These are phyloP conservation scores for Oeneis ivallda DNA, from an alignment of 2,888 invertebrate species.

Conservation along the genomic window DNA sequence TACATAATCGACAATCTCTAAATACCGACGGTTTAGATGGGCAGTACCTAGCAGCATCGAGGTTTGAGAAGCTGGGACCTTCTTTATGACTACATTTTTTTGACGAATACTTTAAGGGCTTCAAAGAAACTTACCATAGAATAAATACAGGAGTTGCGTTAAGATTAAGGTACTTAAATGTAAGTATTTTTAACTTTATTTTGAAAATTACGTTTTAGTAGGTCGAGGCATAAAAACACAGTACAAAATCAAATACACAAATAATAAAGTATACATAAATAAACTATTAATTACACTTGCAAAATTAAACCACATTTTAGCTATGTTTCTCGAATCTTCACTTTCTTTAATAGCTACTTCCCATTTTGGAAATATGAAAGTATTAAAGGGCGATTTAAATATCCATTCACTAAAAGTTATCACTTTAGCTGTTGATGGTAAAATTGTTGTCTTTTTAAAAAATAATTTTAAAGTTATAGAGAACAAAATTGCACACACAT, in stretches of 20 bases:
- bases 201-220: not conserved
- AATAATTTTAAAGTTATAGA: slow-evolving; percentile 44
- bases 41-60: too few species aligned
- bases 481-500: slow-evolving; percentile 41
- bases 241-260: slow-evolving; percentile 46
- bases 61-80: too few species aligned
- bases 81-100: too few species aligned
- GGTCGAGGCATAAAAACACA: slow-evolving; percentile 46
- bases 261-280: slow-evolving; percentile 30
- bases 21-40: too few species aligned
- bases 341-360: slow-evolving; percentile 30
- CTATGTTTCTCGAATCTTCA: slow-evolving; percentile 6
- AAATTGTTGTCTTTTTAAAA: slow-evolving; percentile 40
- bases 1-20: too few species aligned
- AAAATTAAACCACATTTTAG: slow-evolving; percentile 48
- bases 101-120: too few species aligned
- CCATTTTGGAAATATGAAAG: slow-evolving; percentile 48
- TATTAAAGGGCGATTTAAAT: slow-evolving; percentile 39
- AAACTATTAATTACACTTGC: slow-evolving; percentile 47
- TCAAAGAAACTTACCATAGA: too few species aligned
- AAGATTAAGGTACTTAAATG: too few species aligned
- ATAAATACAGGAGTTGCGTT: too few species aligned
- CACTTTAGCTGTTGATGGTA: slow-evolving; percentile 41
- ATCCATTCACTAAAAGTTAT: slow-evolving; percentile 44
- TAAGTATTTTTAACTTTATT: not conserved